These are phyloP conservation scores for Brachirus orientalis DNA, from an alignment of 2,113 vertebrate species.

Conservation along the genomic window DNA sequence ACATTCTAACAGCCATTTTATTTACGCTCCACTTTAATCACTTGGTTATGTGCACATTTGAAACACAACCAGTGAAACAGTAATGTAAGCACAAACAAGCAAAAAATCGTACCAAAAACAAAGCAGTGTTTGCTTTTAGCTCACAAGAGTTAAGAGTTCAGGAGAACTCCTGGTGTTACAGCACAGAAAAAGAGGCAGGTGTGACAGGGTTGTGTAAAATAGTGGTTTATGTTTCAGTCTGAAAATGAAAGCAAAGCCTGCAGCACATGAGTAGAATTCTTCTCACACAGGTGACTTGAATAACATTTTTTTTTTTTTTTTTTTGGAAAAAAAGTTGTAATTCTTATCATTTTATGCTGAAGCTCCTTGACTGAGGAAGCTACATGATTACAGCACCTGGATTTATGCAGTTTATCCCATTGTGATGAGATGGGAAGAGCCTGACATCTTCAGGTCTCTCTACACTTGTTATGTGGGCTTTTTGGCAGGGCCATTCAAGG, in stretches of 20 bases:
- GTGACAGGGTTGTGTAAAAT: background rate
- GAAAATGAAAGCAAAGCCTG: background rate
- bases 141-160: background rate
- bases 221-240: background rate
- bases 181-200: background rate
- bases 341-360: too few species aligned
- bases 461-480: background rate
- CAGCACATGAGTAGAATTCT: background rate
- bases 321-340: too few species aligned
- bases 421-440: background rate
- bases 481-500: background rate
- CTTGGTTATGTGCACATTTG: too few species aligned
- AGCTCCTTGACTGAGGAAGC: too few species aligned
- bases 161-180: background rate
- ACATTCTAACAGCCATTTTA: too few species aligned
- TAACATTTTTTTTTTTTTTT: background rate
- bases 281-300: background rate
- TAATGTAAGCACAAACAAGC: too few species aligned
- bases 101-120: too few species aligned
- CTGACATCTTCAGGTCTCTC: background rate
- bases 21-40: too few species aligned
- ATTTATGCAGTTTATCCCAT: background rate
- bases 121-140: too few species aligned
- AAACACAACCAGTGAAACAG: too few species aligned
- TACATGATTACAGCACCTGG: background rate